A percentile compares a stretch with the other conserved stretches of the same genome.
Evolutionary conservation across 2,797 vertebrate species (phyloP).

Genomic region (Sebastes diploproa): DNA sequence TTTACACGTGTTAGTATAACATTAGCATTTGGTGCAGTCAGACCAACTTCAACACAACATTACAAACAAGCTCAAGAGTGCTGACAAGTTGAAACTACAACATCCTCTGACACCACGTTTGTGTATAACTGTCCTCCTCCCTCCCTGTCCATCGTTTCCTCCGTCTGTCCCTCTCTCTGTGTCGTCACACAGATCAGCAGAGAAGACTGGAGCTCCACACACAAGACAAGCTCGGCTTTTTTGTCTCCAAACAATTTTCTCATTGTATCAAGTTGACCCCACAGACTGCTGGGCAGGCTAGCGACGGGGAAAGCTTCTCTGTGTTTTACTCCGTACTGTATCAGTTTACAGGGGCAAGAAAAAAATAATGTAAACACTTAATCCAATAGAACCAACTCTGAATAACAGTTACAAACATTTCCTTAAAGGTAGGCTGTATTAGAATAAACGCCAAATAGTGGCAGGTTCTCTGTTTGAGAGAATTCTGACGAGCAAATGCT

Average conservation of each 20-base stretch:
- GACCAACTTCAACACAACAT: not conserved
- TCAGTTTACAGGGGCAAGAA: slow-evolving; percentile 8
- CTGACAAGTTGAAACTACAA: not conserved
- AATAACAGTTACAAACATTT: not conserved
- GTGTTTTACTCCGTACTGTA: not conserved
- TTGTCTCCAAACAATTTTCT: slow-evolving; percentile 74
- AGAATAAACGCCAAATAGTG: not conserved
- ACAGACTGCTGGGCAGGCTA: slow-evolving; percentile 48
- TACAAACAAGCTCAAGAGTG: not conserved
- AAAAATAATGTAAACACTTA: not conserved
- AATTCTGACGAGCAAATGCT: not conserved
- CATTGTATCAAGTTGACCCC: slow-evolving; percentile 67
- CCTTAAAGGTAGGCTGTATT: not conserved
- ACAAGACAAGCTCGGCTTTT: slow-evolving; percentile 67
- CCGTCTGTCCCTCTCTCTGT: slow-evolving; percentile 24
- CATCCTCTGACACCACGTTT: slow-evolving; percentile 1
- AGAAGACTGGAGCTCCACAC: slow-evolving; percentile 30
- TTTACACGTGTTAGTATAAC: not conserved
- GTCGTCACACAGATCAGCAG: slow-evolving; percentile 62
- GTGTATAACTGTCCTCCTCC: not conserved
- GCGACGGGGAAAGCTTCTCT: slow-evolving; percentile 32
- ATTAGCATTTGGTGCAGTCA: not conserved
- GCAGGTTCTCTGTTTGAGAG: not conserved
- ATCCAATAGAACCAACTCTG: not conserved
- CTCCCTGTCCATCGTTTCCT: not conserved